phyloP scores from a whole-genome alignment of 2,888 invertebrate species.

The Drosophila engyochracea region DNA sequence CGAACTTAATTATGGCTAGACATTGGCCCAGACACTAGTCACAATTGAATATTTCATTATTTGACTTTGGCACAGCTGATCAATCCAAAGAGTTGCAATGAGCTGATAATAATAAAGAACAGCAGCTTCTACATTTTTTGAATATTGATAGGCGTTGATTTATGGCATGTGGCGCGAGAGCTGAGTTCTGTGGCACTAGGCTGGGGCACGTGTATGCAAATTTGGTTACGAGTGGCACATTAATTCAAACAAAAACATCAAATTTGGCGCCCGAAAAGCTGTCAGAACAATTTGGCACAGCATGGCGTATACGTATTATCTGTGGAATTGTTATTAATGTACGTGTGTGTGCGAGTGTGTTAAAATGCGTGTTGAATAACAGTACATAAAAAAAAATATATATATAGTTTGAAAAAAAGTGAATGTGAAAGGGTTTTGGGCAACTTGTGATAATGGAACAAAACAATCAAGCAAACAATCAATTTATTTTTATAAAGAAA shows the following conservation, averaged over 20 bases:
- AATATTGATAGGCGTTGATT: constrained; percentile 38
- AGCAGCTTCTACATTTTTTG: constrained; percentile 1
- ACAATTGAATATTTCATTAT: constrained; percentile 46
- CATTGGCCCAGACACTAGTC: constrained; percentile 48
- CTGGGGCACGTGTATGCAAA: constrained; percentile 56
- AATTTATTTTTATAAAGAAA: background rate
- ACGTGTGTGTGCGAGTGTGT: constrained; percentile 5
- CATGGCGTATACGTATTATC: constrained; percentile 68
- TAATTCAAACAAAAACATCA: constrained; percentile 26
- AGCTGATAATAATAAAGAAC: constrained; percentile 11
- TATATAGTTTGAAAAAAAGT: background rate
- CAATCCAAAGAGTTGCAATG: background rate
- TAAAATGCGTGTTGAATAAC: constrained; percentile 2
- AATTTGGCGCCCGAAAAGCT: constrained; percentile 32
- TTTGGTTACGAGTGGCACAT: constrained; percentile 21
- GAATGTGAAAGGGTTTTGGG: background rate
- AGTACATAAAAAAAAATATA: background rate
- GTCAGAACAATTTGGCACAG: constrained; percentile 64
- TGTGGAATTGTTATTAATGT: constrained; percentile 54
- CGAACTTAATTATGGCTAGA: constrained; percentile 51
- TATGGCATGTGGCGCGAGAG: constrained; percentile 1
- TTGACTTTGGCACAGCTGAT: constrained; percentile 8
- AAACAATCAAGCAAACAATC: background rate
- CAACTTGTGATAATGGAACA: background rate
- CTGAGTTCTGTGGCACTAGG: constrained; percentile 1